phyloP scores from a whole-genome alignment of 2,113 vertebrate species.

The Gobiocypris rarus region DNA sequence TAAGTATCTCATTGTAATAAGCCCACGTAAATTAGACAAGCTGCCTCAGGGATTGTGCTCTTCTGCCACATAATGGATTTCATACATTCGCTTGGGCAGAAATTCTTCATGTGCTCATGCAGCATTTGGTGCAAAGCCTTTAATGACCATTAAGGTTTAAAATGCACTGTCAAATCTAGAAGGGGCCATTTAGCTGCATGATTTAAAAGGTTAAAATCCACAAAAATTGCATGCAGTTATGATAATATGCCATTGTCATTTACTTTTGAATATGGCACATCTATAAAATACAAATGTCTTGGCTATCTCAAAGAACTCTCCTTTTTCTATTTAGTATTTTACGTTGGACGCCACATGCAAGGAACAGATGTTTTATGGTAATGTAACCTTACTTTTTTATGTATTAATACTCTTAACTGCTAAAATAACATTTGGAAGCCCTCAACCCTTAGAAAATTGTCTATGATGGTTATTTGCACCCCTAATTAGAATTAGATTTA shows the following conservation, averaged over 20 bases:
- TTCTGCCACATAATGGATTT: slow-evolving; percentile 41
- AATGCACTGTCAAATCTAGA: slow-evolving; percentile 9
- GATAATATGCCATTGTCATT: not conserved
- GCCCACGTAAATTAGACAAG: slow-evolving; percentile 34
- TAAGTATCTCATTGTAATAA: slow-evolving; percentile 46
- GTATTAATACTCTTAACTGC: not conserved
- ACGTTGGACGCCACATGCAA: not conserved
- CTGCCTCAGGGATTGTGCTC: slow-evolving; percentile 41
- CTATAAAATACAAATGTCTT: not conserved
- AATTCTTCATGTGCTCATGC: slow-evolving; percentile 18
- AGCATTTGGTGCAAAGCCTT: slow-evolving; percentile 36
- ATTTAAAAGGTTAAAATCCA: slow-evolving; percentile 42
- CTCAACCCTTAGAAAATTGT: not conserved
- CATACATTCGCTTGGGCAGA: slow-evolving; percentile 23
- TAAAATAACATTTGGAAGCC: not conserved
- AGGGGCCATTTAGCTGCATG: slow-evolving; percentile 16
- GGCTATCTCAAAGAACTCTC: not conserved
- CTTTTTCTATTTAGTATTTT: not conserved
- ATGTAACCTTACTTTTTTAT: not conserved
- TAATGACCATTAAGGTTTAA: slow-evolving; percentile 38
- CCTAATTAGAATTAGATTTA: not conserved
- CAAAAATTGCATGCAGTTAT: slow-evolving; percentile 5
- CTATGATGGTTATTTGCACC: not conserved
- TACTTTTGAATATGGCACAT: slow-evolving; percentile 3
- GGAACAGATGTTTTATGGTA: slow-evolving; percentile 1